Evolutionary conservation across 2,888 invertebrate species (phyloP).

Genomic region (Chalcis sispes): DNA sequence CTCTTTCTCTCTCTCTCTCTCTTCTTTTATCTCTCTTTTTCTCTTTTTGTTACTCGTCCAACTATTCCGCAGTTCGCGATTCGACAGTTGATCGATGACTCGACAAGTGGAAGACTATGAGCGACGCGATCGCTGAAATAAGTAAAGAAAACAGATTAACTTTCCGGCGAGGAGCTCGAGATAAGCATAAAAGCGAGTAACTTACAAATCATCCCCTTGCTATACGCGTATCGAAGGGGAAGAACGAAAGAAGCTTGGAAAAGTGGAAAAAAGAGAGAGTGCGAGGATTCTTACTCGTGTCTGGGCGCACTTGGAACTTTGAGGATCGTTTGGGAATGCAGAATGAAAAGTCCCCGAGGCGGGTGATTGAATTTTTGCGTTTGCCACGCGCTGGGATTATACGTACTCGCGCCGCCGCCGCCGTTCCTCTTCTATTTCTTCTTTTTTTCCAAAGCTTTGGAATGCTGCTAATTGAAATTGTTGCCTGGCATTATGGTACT

Average conservation of each 20-base stretch:
- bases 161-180: neutral
- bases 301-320: conserved; percentile 25
- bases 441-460: neutral
- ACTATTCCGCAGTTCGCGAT: neutral
- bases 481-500: conserved; percentile 1
- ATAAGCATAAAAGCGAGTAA: conserved; percentile 12
- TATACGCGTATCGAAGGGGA: neutral
- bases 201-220: conserved; percentile 44
- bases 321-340: conserved; percentile 50
- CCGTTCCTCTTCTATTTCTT: neutral
- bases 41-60: no score
- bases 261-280: neutral
- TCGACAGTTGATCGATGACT: conserved; percentile 43
- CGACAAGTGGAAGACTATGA: conserved; percentile 13
- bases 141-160: conserved; percentile 52
- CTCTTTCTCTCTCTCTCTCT: neutral
- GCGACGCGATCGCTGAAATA: conserved; percentile 32
- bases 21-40: no score
- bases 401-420: conserved; percentile 13
- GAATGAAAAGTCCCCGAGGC: conserved; percentile 47
- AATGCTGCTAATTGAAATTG: conserved; percentile 47
- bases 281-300: conserved; percentile 10
- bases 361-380: conserved; percentile 52
- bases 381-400: conserved; percentile 13
- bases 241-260: neutral